These are phyloP conservation scores for Atta colombica DNA, from an alignment of 1,140 invertebrate species.

Conservation along the genomic window DNA sequence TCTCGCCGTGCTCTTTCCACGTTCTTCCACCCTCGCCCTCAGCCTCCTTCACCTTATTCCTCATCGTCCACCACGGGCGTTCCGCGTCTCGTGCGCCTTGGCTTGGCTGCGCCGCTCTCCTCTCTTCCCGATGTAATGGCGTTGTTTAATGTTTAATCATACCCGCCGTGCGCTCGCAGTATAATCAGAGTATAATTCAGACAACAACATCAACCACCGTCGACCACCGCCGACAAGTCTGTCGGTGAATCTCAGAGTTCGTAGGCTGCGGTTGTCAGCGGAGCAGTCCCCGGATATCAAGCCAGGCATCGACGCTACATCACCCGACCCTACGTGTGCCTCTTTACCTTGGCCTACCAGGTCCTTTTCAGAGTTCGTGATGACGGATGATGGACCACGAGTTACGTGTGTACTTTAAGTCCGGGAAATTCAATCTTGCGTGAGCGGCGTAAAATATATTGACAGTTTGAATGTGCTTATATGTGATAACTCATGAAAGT, in stretches of 20 bases:
- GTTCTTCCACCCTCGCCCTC: constrained; percentile 32
- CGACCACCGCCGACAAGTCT: constrained; percentile 59
- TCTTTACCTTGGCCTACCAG: constrained; percentile 78
- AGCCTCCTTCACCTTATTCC: constrained; percentile 14
- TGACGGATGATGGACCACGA: constrained; percentile 37
- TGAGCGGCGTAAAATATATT: not conserved
- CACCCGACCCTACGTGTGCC: constrained; percentile 80
- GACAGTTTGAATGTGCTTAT: not conserved
- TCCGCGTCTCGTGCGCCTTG: constrained; percentile 42
- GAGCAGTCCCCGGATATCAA: not conserved
- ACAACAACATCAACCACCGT: constrained; percentile 83
- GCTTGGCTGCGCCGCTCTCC: constrained; percentile 40
- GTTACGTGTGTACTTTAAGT: constrained; percentile 41
- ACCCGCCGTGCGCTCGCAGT: constrained; percentile 81
- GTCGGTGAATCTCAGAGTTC: constrained; percentile 63
- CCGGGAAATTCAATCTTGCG: constrained; percentile 27
- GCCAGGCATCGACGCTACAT: constrained; percentile 53
- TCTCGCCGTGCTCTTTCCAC: constrained; percentile 26
- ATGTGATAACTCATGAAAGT: constrained; percentile 2
- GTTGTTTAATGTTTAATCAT: constrained; percentile 87
- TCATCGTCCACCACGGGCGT: constrained; percentile 32
- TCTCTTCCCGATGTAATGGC: constrained; percentile 81
- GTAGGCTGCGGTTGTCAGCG: constrained; percentile 76
- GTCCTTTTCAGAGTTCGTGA: constrained; percentile 8
- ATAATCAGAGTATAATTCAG: constrained; percentile 87